Percentiles rank a stretch among this genome's conserved stretches.
These are phyloP conservation scores for Oscheius sp. DNA, from an alignment of 1,140 invertebrate genomes.

Conservation along the genomic window DNA sequence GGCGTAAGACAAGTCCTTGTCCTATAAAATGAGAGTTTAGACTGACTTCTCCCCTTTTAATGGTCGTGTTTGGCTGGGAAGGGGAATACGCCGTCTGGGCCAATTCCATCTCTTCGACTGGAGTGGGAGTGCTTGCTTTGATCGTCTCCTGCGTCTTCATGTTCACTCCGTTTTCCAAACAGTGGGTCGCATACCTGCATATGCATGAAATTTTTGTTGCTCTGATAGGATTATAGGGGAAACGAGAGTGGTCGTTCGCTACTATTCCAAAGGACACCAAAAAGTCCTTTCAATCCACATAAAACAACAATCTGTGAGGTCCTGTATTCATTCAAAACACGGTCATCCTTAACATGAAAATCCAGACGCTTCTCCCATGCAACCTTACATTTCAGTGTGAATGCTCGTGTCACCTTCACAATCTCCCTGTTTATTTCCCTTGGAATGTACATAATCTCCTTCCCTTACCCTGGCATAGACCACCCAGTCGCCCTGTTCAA, in stretches of 20 bases:
- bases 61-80: not conserved
- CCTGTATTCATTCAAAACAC: no score
- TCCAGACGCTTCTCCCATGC: no score
- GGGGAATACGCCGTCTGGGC: not conserved
- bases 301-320: no score
- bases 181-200: no score
- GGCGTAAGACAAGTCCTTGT: not conserved
- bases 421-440: not conserved
- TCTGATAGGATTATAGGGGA: no score
- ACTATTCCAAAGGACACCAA: not conserved
- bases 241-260: not conserved
- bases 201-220: no score
- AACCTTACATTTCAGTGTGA: not conserved
- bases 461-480: not conserved
- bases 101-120: not conserved
- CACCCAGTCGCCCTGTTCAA: not conserved
- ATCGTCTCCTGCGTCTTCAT: not conserved
- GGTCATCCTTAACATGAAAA: no score
- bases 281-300: no score
- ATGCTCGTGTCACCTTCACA: not conserved
- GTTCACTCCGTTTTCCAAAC: not conserved
- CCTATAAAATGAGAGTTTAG: not conserved
- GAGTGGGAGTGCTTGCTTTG: not conserved
- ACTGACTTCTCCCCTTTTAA: not conserved
- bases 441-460: not conserved